Percentiles rank a stretch among this genome's conserved stretches.
Evolutionary conservation across 2,113 vertebrate genomes (phyloP).

Genomic region (Calidris pygmaea): DNA sequence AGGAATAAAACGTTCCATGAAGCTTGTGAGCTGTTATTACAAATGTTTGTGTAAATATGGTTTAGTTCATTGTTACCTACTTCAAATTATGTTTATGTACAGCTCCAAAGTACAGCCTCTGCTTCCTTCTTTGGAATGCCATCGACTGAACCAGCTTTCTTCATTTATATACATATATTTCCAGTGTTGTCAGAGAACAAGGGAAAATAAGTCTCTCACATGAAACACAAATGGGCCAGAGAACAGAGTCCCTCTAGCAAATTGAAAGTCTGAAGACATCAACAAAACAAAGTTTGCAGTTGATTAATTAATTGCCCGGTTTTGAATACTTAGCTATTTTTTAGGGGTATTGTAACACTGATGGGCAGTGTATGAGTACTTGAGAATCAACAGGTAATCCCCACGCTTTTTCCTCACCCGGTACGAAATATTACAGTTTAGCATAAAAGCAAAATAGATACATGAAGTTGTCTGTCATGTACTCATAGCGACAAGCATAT

Average conservation of each 20-base stretch:
- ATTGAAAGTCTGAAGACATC: not conserved
- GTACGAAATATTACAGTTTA: not conserved
- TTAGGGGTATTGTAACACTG: not conserved
- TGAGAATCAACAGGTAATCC: not conserved
- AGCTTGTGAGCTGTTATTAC: conserved; percentile 9
- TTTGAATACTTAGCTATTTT: not conserved
- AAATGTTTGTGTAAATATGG: conserved; percentile 24
- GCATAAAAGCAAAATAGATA: not conserved
- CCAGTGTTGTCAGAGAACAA: not conserved
- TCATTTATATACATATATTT: not conserved
- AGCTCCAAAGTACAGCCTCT: not conserved
- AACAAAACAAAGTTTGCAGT: not conserved
- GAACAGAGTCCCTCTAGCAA: not conserved
- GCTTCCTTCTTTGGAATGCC: conserved; percentile 21
- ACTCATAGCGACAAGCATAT: not conserved
- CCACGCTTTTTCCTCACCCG: not conserved
- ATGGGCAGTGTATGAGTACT: not conserved
- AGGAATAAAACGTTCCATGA: not conserved
- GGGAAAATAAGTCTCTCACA: not conserved
- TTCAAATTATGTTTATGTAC: conserved; percentile 24
- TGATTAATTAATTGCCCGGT: not conserved
- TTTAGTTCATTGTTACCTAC: conserved; percentile 26
- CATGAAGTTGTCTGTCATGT: not conserved
- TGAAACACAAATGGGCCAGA: not conserved
- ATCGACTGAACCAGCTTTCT: not conserved